Conservation (phyloP, 2,113 vertebrate species). For the Camelus dromedarius region DNA sequence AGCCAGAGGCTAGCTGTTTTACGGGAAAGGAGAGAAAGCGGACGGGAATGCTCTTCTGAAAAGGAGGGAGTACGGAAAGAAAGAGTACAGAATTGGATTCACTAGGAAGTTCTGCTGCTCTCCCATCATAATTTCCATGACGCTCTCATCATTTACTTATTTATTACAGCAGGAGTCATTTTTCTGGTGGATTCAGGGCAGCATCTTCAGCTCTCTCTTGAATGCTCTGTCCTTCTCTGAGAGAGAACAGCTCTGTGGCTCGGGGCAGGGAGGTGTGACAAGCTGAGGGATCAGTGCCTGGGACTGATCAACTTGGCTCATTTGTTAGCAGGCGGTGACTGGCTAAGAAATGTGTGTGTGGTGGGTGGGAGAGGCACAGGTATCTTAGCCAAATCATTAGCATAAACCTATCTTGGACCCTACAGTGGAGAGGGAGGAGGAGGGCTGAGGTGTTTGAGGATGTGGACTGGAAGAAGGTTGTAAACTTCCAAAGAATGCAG, state of each 20-base stretch:
- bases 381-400: neutral
- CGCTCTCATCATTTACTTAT: neutral
- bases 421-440: neutral
- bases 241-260: neutral
- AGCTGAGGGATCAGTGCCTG: neutral
- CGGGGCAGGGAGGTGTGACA: neutral
- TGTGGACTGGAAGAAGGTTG: neutral
- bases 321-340: neutral
- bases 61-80: neutral
- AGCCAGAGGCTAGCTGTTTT: neutral
- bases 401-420: neutral
- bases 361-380: fast-evolving
- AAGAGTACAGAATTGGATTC: neutral
- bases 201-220: neutral
- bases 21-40: neutral
- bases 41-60: neutral
- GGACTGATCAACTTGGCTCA: neutral
- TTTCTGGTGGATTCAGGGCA: neutral
- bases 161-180: neutral
- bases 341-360: neutral
- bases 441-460: neutral
- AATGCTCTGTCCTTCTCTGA: neutral
- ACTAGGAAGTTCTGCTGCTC: neutral
- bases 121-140: neutral
- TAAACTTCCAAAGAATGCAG: neutral